Evolutionary conservation across 53 echinoderm and acorn worm species (phyloP).

Genomic region (Mesocentrotus franciscanus): DNA sequence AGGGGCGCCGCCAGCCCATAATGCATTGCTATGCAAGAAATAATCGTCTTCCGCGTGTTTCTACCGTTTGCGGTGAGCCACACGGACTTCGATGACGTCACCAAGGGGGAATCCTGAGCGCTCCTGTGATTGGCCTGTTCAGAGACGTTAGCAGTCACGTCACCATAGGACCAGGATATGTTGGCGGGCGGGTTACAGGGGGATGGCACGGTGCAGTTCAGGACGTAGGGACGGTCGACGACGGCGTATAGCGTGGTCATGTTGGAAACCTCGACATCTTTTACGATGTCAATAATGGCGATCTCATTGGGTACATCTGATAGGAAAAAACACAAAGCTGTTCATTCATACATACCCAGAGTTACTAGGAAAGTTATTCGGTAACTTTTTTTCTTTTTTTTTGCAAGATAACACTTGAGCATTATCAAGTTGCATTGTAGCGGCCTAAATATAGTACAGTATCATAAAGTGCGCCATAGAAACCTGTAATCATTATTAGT

Average conservation of each 20-base stretch:
- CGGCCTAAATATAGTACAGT: too few species aligned
- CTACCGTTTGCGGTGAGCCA: neutral
- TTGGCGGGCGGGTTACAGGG: slow-evolving; percentile 7
- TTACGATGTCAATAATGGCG: neutral
- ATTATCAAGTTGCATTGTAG: too few species aligned
- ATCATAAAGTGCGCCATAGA: too few species aligned
- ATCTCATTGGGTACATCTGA: neutral
- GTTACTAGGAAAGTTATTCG: too few species aligned
- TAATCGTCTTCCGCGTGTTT: neutral
- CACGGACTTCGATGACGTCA: slow-evolving; percentile 8
- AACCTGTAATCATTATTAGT: too few species aligned
- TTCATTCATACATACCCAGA: too few species aligned
- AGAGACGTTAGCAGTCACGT: neutral
- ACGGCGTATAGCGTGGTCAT: neutral
- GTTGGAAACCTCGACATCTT: neutral
- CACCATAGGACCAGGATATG: neutral
- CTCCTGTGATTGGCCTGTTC: neutral
- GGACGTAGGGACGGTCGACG: neutral
- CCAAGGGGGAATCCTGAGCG: neutral
- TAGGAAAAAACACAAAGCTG: neutral
- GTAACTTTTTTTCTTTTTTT: too few species aligned
- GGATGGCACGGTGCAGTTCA: slow-evolving; percentile 19
- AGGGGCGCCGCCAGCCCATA: neutral
- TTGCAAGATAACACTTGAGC: too few species aligned
- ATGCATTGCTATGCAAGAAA: slow-evolving; percentile 16